phyloP scores from a whole-genome alignment of 2,113 vertebrate genomes.

The Sinocyclocheilus anophthalmus region DNA sequence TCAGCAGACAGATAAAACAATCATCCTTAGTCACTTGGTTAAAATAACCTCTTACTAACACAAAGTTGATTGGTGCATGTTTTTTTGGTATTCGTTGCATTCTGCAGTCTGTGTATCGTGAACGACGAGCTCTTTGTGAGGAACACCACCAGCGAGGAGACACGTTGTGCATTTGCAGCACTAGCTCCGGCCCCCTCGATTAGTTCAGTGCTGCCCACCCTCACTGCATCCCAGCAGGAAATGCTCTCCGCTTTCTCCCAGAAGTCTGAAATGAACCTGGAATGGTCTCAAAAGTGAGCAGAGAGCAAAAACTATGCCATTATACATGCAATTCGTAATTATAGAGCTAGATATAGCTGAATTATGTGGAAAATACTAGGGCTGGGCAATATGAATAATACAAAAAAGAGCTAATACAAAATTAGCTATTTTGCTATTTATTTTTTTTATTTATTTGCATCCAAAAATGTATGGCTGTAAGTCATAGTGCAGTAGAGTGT shows the following conservation, averaged over 20 bases:
- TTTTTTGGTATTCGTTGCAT: neutral
- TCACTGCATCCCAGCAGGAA: conserved; percentile 85
- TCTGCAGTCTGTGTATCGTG: conserved; percentile 84
- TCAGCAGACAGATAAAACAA: neutral
- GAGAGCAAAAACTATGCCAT: neutral
- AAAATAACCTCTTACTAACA: neutral
- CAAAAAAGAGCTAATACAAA: too few relatives aligned
- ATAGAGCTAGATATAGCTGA: neutral
- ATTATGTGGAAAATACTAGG: neutral
- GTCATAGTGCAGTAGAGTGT: neutral
- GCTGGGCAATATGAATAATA: neutral
- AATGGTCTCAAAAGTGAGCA: conserved; percentile 93
- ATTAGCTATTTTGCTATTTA: too few relatives aligned
- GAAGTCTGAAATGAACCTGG: conserved; percentile 90
- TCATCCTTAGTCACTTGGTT: neutral
- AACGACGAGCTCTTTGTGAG: conserved; percentile 91
- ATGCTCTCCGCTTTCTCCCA: conserved; percentile 87
- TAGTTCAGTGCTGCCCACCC: conserved; percentile 87
- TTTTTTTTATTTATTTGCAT: too few relatives aligned
- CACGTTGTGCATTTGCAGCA: conserved; percentile 83
- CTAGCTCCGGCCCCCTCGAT: conserved; percentile 88
- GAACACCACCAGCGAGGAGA: conserved; percentile 85
- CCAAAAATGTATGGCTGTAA: too few relatives aligned
- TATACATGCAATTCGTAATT: neutral
- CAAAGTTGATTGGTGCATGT: neutral